Conservation (phyloP, 1,140 invertebrate species). For the Tetragnatha versicolor region DNA sequence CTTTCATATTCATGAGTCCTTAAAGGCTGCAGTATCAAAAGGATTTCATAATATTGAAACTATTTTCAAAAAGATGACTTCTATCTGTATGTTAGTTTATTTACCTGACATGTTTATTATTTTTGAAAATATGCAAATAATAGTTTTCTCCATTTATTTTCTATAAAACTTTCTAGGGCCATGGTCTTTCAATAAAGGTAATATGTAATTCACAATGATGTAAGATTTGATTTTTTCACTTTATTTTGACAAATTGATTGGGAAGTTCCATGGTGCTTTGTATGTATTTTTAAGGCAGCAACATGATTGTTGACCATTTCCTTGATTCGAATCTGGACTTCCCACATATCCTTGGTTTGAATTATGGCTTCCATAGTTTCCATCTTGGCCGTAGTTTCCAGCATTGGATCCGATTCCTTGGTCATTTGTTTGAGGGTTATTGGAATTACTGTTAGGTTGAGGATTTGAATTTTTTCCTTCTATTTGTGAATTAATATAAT, state of each 20-base stretch:
- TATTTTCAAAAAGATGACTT: too few species aligned
- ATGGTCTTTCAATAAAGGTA: too few species aligned
- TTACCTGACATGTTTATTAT: too few species aligned
- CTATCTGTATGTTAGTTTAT: too few species aligned
- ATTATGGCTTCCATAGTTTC: not conserved
- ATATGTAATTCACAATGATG: too few species aligned
- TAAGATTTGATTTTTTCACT: too few species aligned
- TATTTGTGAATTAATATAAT: constrained; percentile 47
- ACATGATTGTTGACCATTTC: not conserved
- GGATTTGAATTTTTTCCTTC: constrained; percentile 9
- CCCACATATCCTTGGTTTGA: not conserved
- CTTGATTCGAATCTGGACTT: not conserved
- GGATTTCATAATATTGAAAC: too few species aligned
- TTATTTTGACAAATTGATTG: not conserved
- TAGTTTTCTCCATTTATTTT: too few species aligned
- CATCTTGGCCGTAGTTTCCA: not conserved
- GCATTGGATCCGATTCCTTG: not conserved
- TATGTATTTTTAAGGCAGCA: constrained; percentile 22
- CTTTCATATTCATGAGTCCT: too few species aligned
- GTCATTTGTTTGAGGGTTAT: not conserved
- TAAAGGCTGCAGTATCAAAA: too few species aligned
- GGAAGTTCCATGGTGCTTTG: constrained; percentile 36
- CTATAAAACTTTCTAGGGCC: too few species aligned
- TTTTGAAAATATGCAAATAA: too few species aligned
- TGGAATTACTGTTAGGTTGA: not conserved